Percentiles rank a stretch among this genome's conserved stretches.
These are phyloP conservation scores for Hycleus phaleratus DNA, from an alignment of 1,140 invertebrate species.

Conservation along the genomic window DNA sequence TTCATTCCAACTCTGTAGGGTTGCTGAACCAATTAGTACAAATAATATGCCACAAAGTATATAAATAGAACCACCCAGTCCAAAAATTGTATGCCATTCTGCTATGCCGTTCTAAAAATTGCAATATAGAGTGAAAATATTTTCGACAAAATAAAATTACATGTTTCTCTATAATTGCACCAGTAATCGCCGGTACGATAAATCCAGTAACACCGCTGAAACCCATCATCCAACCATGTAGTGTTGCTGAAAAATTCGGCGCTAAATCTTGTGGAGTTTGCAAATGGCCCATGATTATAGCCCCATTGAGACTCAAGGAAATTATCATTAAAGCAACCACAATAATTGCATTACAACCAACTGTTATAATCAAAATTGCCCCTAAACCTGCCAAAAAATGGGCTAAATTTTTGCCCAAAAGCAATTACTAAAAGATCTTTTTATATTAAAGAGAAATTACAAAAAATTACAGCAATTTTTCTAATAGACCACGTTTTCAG, in stretches of 20 bases:
- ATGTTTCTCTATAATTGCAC: neutral
- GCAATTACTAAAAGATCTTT: neutral
- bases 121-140: neutral
- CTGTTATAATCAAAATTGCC: neutral
- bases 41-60: conserved; percentile 46
- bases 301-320: conserved; percentile 60
- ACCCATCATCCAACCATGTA: conserved; percentile 64
- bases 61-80: conserved; percentile 46
- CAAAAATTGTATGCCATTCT: conserved; percentile 53
- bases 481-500: conserved; percentile 47
- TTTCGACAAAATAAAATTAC: neutral
- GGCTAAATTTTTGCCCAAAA: neutral
- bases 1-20: conserved; percentile 43
- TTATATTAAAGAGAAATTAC: conserved; percentile 48
- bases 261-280: conserved; percentile 77
- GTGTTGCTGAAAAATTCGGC: conserved; percentile 66
- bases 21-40: conserved; percentile 41
- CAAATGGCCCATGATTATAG: conserved; percentile 71
- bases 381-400: neutral
- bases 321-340: neutral
- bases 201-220: conserved; percentile 63
- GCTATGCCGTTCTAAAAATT: conserved; percentile 40
- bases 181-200: conserved; percentile 47
- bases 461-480: conserved; percentile 64
- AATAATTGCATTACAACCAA: neutral